A percentile compares a stretch with the other conserved stretches of the same genome.
These are phyloP conservation scores for Chouioia cunea DNA, from an alignment of 2,888 invertebrate species.

Conservation along the genomic window DNA sequence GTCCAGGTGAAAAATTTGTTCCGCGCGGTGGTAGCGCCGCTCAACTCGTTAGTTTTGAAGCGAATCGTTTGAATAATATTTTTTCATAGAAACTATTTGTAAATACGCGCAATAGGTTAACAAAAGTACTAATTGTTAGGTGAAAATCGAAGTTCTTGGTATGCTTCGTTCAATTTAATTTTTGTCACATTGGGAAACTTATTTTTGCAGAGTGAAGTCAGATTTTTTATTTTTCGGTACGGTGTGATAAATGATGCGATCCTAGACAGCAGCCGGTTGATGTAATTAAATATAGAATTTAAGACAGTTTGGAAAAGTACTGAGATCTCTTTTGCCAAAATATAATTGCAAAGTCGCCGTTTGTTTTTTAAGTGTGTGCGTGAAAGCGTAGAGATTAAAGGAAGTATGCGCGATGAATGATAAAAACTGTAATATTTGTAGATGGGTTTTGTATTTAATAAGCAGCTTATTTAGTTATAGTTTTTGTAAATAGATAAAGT, in stretches of 20 bases:
- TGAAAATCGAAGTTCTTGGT: constrained; percentile 2
- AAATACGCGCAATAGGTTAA: constrained; percentile 32
- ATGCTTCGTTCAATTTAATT: constrained; percentile 28
- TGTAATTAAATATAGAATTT: constrained; percentile 4
- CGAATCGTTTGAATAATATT: constrained; percentile 39
- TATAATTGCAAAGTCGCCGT: constrained; percentile 12
- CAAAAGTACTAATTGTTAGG: constrained; percentile 23
- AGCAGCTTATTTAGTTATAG: constrained; percentile 40
- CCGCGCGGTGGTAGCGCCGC: constrained; percentile 18
- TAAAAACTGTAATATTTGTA: constrained; percentile 36
- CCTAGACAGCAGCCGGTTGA: neutral
- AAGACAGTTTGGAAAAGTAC: constrained; percentile 1
- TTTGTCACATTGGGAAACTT: constrained; percentile 25
- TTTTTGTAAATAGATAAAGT: constrained; percentile 46
- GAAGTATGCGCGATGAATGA: neutral
- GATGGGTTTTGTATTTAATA: constrained; percentile 43
- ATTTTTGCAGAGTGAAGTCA: constrained; percentile 22
- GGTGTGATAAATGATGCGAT: constrained; percentile 20
- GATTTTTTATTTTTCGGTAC: constrained; percentile 7
- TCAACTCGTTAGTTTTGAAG: constrained; percentile 31
- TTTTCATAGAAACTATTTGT: constrained; percentile 43
- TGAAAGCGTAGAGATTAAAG: constrained; percentile 5
- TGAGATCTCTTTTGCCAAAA: constrained; percentile 25
- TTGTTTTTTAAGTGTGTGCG: constrained; percentile 15
- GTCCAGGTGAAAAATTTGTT: constrained; percentile 23